phyloP scores from a whole-genome alignment of 2,888 invertebrate genomes.

The Ametastegia equiseti region DNA sequence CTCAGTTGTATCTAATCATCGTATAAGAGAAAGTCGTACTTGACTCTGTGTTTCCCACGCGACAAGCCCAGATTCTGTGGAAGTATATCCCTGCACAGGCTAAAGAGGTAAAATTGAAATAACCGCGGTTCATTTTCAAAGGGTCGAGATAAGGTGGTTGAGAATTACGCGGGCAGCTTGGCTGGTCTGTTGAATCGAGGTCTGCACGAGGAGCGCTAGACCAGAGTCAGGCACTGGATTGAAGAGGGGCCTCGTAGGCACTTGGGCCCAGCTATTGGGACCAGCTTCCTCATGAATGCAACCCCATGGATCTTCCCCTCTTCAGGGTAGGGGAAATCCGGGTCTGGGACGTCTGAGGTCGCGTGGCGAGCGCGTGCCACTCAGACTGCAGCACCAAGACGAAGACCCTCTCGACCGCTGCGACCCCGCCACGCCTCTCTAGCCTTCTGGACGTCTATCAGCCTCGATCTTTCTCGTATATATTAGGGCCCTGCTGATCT shows the following conservation, averaged over 20 bases:
- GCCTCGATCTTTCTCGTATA: slow-evolving; percentile 37
- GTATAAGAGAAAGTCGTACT: neutral
- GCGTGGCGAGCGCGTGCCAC: slow-evolving; percentile 74
- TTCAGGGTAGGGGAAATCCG: slow-evolving; percentile 56
- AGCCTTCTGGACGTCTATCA: slow-evolving; percentile 43
- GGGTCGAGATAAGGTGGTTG: slow-evolving; percentile 41
- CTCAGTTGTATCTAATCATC: neutral
- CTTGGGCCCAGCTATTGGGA: slow-evolving; percentile 34
- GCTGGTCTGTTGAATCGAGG: neutral
- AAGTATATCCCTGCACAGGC: neutral
- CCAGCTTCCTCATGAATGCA: slow-evolving; percentile 25
- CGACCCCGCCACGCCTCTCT: slow-evolving; percentile 17
- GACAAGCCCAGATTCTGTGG: neutral
- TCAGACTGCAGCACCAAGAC: slow-evolving; percentile 47
- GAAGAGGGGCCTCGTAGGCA: slow-evolving; percentile 19
- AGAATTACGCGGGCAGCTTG: neutral
- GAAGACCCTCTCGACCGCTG: slow-evolving; percentile 12
- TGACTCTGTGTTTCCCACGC: slow-evolving; percentile 1
- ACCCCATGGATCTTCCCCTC: neutral
- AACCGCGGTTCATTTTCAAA: slow-evolving; percentile 2
- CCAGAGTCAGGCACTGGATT: slow-evolving; percentile 23
- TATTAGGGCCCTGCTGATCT: slow-evolving; percentile 19
- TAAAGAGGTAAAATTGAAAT: neutral
- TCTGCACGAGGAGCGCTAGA: slow-evolving; percentile 9
- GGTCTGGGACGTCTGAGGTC: slow-evolving; percentile 64